These are phyloP conservation scores for Rhinichthys osculus DNA, from an alignment of 2,797 vertebrate genomes.

Conservation along the genomic window DNA sequence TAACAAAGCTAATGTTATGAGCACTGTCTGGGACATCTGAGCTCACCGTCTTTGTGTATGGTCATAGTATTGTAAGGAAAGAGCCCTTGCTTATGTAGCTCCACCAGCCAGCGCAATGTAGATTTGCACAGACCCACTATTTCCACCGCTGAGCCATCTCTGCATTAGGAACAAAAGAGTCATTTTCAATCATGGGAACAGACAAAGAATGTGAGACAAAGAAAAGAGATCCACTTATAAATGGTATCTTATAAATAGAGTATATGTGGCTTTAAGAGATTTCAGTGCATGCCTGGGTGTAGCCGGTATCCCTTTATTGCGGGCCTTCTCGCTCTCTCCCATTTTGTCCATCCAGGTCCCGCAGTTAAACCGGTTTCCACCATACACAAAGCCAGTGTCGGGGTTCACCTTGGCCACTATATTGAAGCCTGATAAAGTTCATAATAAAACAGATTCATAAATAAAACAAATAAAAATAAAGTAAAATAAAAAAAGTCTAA, in stretches of 20 bases:
- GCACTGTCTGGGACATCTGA: background rate
- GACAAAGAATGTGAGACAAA: background rate
- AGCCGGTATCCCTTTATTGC: slow-evolving; percentile 88
- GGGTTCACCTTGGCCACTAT: slow-evolving; percentile 79
- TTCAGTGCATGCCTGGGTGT: slow-evolving; percentile 80
- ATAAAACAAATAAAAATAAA: background rate
- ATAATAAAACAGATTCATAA: background rate
- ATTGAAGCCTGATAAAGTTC: slow-evolving; percentile 79
- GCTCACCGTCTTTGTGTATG: slow-evolving; percentile 79
- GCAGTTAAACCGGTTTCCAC: slow-evolving; percentile 88
- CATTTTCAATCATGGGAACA: background rate
- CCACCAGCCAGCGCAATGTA: slow-evolving; percentile 82
- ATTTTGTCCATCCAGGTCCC: slow-evolving; percentile 97
- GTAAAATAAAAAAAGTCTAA: background rate
- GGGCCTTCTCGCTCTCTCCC: slow-evolving; percentile 87
- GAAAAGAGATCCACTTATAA: slow-evolving; percentile 3
- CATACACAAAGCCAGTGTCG: slow-evolving; percentile 88
- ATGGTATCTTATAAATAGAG: background rate
- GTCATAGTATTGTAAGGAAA: slow-evolving; percentile 84
- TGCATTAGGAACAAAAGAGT: slow-evolving; percentile 62
- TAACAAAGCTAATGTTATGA: background rate
- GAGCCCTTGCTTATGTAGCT: slow-evolving; percentile 79
- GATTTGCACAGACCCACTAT: slow-evolving; percentile 90
- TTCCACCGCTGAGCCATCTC: slow-evolving; percentile 91
- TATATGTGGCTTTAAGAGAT: slow-evolving; percentile 1